Conservation (phyloP, 2,113 vertebrate species). For the Trichomycterus rosablanca region DNA sequence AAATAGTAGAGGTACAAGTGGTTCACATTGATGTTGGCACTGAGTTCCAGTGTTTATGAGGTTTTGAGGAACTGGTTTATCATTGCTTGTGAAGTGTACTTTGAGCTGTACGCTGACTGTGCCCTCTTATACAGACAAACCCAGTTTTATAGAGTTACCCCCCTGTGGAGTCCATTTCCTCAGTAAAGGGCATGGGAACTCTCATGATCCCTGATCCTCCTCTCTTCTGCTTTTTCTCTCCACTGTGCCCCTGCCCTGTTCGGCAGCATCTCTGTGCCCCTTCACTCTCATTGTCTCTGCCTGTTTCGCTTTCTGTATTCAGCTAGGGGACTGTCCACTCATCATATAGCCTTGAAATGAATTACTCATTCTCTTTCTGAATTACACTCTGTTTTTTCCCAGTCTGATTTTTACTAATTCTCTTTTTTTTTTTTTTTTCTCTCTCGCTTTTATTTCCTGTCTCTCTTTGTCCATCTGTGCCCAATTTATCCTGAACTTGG, state of each 20-base stretch:
- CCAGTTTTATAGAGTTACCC: constrained; percentile 41
- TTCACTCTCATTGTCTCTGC: constrained; percentile 50
- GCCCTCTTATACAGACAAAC: constrained; percentile 36
- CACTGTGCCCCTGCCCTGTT: constrained; percentile 59
- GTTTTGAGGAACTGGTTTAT: constrained; percentile 7
- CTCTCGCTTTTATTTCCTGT: constrained; percentile 62
- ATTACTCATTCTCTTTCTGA: constrained; percentile 28
- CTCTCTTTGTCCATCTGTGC: constrained; percentile 81
- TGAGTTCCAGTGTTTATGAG: too few relatives aligned
- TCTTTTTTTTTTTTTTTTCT: constrained; percentile 21
- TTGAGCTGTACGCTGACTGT: constrained; percentile 12
- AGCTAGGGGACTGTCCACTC: constrained; percentile 52
- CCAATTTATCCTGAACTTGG: constrained; percentile 85
- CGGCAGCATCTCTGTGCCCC: constrained; percentile 32
- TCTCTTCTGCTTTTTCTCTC: constrained; percentile 53
- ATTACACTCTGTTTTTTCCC: constrained; percentile 31
- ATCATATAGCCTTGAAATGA: constrained; percentile 48
- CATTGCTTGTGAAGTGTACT: not conserved
- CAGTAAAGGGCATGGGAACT: constrained; percentile 73
- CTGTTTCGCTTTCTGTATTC: constrained; percentile 33
- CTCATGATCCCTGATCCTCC: constrained; percentile 47
- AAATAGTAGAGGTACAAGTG: constrained; percentile 29
- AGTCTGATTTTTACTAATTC: constrained; percentile 24
- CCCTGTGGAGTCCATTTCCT: constrained; percentile 69
- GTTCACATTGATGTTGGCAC: too few relatives aligned